Evolutionary conservation across 2,113 vertebrate genomes (phyloP), one percentile per base, ranked within the genome.

Genomic region (Oplegnathus fasciatus): DNA sequence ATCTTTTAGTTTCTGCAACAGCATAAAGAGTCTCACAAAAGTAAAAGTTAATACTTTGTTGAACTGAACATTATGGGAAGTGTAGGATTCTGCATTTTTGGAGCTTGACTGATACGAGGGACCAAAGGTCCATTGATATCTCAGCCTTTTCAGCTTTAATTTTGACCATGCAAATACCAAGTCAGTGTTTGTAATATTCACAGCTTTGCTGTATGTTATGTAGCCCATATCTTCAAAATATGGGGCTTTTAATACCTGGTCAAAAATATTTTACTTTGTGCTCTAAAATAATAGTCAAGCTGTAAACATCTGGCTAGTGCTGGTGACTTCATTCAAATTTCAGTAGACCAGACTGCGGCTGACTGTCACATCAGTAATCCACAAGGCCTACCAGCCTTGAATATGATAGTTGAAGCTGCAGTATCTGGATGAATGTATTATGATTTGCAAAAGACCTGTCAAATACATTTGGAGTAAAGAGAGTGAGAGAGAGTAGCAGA

Each of bases 371-470:
- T 81, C 32, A 54, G 15, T 52, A 26, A 65, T 72, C 52, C 60
- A 72, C 79, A 20, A 48, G 79, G 18, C 42, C 50, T 20, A 20
- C 74, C 57, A 66, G 50, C 48, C 24, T 61, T 66, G 58, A 79
- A 54, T 79, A 46, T 72, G 22, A 26, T 57, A 65, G 62, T 34
- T 40, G 37, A 26, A 68, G 30, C 22, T 22, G n/a, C 64, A 34
- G 24, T 61, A 68, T 55, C 26, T 14, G 7, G n/a, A 64, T 64
- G 54, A 65, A 69, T 69, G 44, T 48, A 70, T 84, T 74, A 65
- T 74, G 62, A 26, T 28, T 77, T 68, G 22, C 30, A 78, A 42
- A 37, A 65, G 67, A 70, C 8, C 22, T 73, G 26, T 65, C 7
- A 62, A 54, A 76, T 65, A 65, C 32, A 73, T 67, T 10, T 28